Conservation (phyloP, 2,888 invertebrate genomes). For the Masnerella sp. region DNA sequence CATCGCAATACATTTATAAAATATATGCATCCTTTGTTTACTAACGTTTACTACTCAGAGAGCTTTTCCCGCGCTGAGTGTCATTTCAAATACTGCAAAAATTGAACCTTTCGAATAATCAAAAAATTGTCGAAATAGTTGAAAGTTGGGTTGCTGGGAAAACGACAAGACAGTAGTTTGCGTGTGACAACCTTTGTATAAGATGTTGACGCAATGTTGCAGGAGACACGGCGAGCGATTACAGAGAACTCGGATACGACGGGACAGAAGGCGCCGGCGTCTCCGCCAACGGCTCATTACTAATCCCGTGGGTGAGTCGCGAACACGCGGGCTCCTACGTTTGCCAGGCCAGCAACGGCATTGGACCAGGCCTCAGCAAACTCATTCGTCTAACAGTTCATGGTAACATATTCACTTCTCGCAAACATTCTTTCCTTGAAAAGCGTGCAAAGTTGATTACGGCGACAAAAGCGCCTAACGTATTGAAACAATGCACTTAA, state of each 20-base stretch:
- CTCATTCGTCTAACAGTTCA: conserved; percentile 82
- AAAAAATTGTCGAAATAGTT: too few relatives aligned
- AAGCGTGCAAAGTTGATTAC: too few relatives aligned
- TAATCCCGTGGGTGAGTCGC: conserved; percentile 79
- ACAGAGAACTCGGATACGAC: conserved; percentile 79
- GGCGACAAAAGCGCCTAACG: too few relatives aligned
- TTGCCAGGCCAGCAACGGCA: conserved; percentile 82
- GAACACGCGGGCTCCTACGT: conserved; percentile 80
- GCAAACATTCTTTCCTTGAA: too few relatives aligned
- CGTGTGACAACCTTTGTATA: too few relatives aligned
- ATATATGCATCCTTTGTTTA: conserved; percentile 35
- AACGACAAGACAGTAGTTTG: too few relatives aligned
- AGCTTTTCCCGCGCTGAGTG: conserved; percentile 15
- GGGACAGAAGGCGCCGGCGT: conserved; percentile 74
- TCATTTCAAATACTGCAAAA: background rate
- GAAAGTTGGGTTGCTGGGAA: too few relatives aligned
- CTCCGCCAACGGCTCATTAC: conserved; percentile 79
- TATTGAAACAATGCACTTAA: too few relatives aligned
- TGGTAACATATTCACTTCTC: conserved; percentile 77
- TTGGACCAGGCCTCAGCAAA: conserved; percentile 82
- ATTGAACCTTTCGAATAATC: conserved; percentile 4
- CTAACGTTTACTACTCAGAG: conserved; percentile 28
- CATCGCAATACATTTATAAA: conserved; percentile 40
- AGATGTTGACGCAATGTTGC: conserved; percentile 42
- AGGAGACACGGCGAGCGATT: conserved; percentile 79